Conservation (phyloP, 1,140 invertebrate species). For the Zaprionus kolodkinae region DNA sequence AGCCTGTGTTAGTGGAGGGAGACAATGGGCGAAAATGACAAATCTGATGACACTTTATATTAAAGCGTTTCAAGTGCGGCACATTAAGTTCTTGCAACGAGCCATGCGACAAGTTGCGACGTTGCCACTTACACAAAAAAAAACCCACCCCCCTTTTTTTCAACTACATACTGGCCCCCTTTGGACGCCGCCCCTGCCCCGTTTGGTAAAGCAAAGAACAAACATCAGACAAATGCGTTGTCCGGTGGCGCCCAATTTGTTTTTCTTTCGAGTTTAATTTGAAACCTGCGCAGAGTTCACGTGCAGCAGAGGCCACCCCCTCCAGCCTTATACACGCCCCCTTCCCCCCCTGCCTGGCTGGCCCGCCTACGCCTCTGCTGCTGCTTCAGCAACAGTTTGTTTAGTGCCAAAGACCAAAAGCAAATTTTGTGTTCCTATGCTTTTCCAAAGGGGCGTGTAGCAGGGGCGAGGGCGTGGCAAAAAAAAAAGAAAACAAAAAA, state of each 20-base stretch:
- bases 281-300: slow-evolving; percentile 60
- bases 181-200: not conserved
- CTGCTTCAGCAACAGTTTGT: slow-evolving; percentile 70
- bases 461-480: not conserved
- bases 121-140: slow-evolving; percentile 12
- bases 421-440: slow-evolving; percentile 38
- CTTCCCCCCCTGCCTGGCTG: not conserved
- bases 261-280: slow-evolving; percentile 81
- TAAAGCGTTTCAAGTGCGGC: slow-evolving; percentile 48
- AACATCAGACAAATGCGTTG: slow-evolving; percentile 73
- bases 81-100: slow-evolving; percentile 43
- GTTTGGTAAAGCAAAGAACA: slow-evolving; percentile 45
- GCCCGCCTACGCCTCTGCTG: not conserved
- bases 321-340: no score
- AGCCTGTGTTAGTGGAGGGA: not conserved
- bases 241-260: slow-evolving; percentile 77
- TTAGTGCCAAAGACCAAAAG: slow-evolving; percentile 57
- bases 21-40: slow-evolving; percentile 21
- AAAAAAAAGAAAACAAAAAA: no score
- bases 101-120: slow-evolving; percentile 49
- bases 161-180: not conserved
- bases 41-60: slow-evolving; percentile 37
- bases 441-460: slow-evolving; percentile 1
- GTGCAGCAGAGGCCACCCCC: slow-evolving; percentile 10
- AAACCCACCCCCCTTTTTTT: not conserved